Base-by-base conservation (phyloP, 2,888 invertebrate genomes). In the Ptilodon capucinus region DNA sequence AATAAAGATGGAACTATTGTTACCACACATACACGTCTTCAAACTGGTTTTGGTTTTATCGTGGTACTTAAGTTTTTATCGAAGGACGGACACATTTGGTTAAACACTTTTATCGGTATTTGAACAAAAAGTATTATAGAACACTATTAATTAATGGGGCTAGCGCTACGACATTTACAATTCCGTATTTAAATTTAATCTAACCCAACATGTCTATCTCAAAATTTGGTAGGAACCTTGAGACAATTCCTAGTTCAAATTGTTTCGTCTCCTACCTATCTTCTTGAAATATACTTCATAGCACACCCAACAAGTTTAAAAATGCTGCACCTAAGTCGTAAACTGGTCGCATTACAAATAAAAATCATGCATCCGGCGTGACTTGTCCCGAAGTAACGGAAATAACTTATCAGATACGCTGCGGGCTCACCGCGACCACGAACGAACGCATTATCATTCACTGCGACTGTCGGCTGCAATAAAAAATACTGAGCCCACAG, bases 391-490 rank as follows among this genome's bases (percentile, higher is more conserved):
- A 67, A 76, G 74, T 74, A 82, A 78, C 87, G 87, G 88, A 88
- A 88, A 86, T 84, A 79, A 79, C 82, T 80, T 84, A 86, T 87
- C 87, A 81, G 85, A 77, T 79, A 78, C 80, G 81, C 78, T 48
- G 64, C 48, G 62, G 44, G 55, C 54, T 50, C 67, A 68, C 64
- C 59, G 68, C 64, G 65, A 64, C 32, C 34, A 58, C 58, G 40
- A 40, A 23, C 40, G n/a, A 25, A 25, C 40, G 63, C 71, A 67
- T 75, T 71, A 64, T 64, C 60, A 71, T 70, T 72, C 71, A 70
- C 60, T 49, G 54, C 58, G 57, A 45, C 52, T 49, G 60, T 42
- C 61, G 57, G 54, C 44, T 54, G 60, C 57, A 68, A 64, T 60
- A 66, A 64, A 74, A 74, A 72, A 70, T 65, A 63, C 64, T 64